phyloP scores from a whole-genome alignment of 2,888 invertebrate species.

The Ochropacha duplaris region DNA sequence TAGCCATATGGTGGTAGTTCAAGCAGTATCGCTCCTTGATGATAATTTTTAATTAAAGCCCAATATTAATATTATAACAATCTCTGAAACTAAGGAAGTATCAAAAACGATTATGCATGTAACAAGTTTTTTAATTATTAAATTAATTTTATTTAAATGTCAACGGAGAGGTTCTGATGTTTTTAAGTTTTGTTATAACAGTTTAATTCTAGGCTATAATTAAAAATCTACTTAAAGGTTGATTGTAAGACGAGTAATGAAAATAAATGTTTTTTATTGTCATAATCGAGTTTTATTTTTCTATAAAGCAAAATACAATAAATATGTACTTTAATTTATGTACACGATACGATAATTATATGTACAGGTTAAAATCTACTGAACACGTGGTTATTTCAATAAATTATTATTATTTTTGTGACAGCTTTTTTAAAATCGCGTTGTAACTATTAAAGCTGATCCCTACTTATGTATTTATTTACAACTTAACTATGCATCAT shows the following conservation, averaged over 20 bases:
- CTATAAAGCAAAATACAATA: constrained; percentile 64
- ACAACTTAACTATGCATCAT: constrained; percentile 32
- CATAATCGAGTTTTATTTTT: constrained; percentile 68
- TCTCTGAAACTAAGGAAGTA: background rate
- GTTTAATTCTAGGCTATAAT: too few species aligned
- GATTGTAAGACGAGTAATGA: constrained; percentile 30
- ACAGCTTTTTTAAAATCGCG: constrained; percentile 31
- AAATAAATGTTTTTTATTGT: constrained; percentile 80
- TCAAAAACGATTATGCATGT: background rate
- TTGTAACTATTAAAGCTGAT: constrained; percentile 68
- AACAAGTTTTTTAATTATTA: background rate
- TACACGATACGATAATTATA: constrained; percentile 26
- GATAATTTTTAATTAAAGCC: constrained; percentile 12
- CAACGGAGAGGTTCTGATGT: background rate
- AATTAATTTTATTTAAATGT: too few species aligned
- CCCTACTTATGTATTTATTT: constrained; percentile 45
- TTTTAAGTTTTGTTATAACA: too few species aligned
- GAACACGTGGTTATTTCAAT: constrained; percentile 56
- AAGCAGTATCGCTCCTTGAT: background rate
- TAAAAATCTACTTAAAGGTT: background rate
- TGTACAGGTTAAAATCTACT: constrained; percentile 46
- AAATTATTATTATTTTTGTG: constrained; percentile 31
- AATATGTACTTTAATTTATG: constrained; percentile 56
- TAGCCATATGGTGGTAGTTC: background rate
- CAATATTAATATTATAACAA: background rate